Percentiles rank a stretch among this genome's conserved stretches.
Evolutionary conservation across 2,888 invertebrate genomes (phyloP).

Genomic region (Coenonympha arcania): DNA sequence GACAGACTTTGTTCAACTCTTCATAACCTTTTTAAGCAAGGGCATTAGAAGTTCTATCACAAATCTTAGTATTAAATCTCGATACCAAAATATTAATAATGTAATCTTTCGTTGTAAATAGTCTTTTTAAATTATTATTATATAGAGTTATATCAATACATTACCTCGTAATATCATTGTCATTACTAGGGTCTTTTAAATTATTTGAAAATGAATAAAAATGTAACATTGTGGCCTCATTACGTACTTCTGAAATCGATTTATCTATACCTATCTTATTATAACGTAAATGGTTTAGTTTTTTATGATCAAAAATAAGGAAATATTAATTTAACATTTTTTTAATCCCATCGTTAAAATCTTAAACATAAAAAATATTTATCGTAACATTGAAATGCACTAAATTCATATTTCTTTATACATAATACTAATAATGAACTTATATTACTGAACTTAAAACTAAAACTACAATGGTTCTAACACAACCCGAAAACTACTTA

Average conservation of each 20-base stretch:
- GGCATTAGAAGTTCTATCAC: slow-evolving; percentile 9
- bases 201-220: slow-evolving; percentile 8
- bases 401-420: no score
- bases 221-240: neutral
- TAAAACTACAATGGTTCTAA: no score
- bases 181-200: slow-evolving; percentile 35
- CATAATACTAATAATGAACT: no score
- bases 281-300: no score
- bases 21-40: neutral
- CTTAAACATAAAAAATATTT: no score
- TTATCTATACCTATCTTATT: no score
- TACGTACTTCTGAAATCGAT: neutral
- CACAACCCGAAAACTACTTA: no score
- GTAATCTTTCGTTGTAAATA: slow-evolving; percentile 48
- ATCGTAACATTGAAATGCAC: no score
- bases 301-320: no score
- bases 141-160: slow-evolving; percentile 22
- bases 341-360: no score
- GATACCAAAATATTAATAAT: slow-evolving; percentile 18
- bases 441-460: no score
- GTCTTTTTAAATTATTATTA: slow-evolving; percentile 46
- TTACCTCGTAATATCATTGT: slow-evolving; percentile 21
- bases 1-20: neutral
- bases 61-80: slow-evolving; percentile 15
- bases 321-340: no score